Percentiles rank a stretch among this genome's conserved stretches.
These are phyloP conservation scores for Xestoiulus laeticollis DNA, from an alignment of 2,888 invertebrate species.

Conservation along the genomic window DNA sequence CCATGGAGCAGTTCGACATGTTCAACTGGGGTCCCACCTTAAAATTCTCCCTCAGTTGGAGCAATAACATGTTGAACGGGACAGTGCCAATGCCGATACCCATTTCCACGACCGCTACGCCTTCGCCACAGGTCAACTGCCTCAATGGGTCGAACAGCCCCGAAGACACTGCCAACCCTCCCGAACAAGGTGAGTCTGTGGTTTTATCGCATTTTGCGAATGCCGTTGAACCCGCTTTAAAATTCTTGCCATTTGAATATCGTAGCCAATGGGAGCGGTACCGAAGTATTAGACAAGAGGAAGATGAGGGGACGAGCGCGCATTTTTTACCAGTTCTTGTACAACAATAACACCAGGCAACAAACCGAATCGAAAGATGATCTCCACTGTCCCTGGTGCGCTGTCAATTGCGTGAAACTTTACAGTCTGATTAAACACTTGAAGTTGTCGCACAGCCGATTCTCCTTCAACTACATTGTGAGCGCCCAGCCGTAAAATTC, in stretches of 20 bases:
- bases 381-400: constrained; percentile 96
- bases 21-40: constrained; percentile 83
- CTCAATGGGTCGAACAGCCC: neutral
- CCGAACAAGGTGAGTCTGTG: neutral
- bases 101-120: neutral
- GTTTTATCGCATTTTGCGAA: neutral
- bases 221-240: neutral
- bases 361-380: constrained; percentile 95
- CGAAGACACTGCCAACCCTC: neutral
- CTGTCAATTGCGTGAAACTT: constrained; percentile 84
- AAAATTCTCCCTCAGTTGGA: constrained; percentile 87
- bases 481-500: constrained; percentile 63
- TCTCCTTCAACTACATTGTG: constrained; percentile 90
- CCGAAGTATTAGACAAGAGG: constrained; percentile 52
- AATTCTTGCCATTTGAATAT: neutral
- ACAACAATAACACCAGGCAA: constrained; percentile 92
- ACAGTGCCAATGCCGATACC: constrained; percentile 54
- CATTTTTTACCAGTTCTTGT: constrained; percentile 94
- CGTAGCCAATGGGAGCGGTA: neutral
- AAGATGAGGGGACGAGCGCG: constrained; percentile 67
- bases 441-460: constrained; percentile 91
- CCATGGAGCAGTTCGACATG: constrained; percentile 70
- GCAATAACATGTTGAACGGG: constrained; percentile 63
- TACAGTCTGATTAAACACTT: constrained; percentile 93
- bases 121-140: neutral